Evolutionary conservation across 2,888 invertebrate genomes (phyloP).

Genomic region (Drosophila mayaguana): DNA sequence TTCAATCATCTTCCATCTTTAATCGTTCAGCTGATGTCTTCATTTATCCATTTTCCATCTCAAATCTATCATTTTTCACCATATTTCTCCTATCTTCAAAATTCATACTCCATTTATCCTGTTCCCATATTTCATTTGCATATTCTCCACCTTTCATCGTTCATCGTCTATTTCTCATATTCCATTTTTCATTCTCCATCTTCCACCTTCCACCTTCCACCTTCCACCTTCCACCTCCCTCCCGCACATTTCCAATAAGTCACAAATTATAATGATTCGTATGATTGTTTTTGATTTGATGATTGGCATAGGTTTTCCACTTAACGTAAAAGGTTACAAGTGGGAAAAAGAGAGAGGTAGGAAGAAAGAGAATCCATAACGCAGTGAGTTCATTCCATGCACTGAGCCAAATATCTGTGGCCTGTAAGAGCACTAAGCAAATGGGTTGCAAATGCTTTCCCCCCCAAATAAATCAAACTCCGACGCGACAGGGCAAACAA

Average conservation of each 20-base stretch:
- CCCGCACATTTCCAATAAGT: neutral
- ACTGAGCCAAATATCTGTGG: conserved; percentile 4
- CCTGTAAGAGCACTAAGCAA: conserved; percentile 9
- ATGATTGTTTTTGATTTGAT: conserved; percentile 5
- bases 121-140: no score
- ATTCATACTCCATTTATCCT: no score
- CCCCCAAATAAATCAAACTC: conserved; percentile 72
- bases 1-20: neutral
- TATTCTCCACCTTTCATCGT: no score
- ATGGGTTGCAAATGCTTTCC: conserved; percentile 28
- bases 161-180: neutral
- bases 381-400: neutral
- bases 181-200: neutral
- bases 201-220: neutral
- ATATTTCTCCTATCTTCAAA: no score
- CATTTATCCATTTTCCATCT: neutral
- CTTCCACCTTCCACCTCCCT: neutral
- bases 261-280: neutral
- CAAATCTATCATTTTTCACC: no score
- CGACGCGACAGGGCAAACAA: conserved; percentile 51
- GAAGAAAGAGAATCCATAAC: neutral
- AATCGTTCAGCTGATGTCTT: no score
- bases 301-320: conserved; percentile 51
- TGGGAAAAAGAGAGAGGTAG: neutral
- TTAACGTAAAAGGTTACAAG: conserved; percentile 48